Conservation (phyloP, 2,888 invertebrate genomes). For the Andrena flavipes region DNA sequence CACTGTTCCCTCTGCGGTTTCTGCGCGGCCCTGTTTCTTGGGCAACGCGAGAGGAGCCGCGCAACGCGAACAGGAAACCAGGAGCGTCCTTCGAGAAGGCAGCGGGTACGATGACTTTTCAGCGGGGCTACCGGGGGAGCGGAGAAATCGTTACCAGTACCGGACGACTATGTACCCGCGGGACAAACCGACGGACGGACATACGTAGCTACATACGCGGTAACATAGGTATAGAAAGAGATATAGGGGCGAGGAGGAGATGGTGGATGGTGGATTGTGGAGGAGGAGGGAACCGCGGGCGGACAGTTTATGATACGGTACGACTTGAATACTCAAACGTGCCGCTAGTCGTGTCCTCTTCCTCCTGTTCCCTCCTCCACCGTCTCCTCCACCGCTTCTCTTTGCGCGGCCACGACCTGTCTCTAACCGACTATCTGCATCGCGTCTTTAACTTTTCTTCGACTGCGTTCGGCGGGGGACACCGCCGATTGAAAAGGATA, state of each 20-base stretch:
- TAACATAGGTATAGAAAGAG: conserved; percentile 59
- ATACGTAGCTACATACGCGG: conserved; percentile 63
- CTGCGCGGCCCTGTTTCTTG: conserved; percentile 4
- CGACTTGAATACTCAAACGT: conserved; percentile 82
- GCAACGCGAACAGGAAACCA: conserved; percentile 52
- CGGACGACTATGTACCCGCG: conserved; percentile 52
- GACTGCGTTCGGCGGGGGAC: background rate
- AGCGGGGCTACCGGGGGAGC: conserved; percentile 55
- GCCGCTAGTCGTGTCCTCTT: conserved; percentile 75
- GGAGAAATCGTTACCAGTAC: conserved; percentile 46
- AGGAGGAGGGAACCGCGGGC: conserved; percentile 72
- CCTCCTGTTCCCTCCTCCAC: conserved; percentile 37
- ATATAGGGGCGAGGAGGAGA: conserved; percentile 27
- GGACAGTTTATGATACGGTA: conserved; percentile 82
- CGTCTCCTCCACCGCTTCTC: conserved; percentile 25
- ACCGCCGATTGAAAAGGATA: conserved; percentile 21
- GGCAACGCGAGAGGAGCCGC: conserved; percentile 25
- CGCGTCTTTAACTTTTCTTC: conserved; percentile 45
- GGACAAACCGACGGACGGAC: conserved; percentile 64
- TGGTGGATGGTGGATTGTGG: conserved; percentile 25
- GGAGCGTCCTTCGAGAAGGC: conserved; percentile 52
- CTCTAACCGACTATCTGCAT: conserved; percentile 62
- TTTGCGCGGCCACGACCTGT: conserved; percentile 55
- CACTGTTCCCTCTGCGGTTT: background rate
- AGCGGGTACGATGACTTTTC: conserved; percentile 64